phyloP scores from a whole-genome alignment of 2,113 vertebrate genomes.

The Halichoerus grypus region DNA sequence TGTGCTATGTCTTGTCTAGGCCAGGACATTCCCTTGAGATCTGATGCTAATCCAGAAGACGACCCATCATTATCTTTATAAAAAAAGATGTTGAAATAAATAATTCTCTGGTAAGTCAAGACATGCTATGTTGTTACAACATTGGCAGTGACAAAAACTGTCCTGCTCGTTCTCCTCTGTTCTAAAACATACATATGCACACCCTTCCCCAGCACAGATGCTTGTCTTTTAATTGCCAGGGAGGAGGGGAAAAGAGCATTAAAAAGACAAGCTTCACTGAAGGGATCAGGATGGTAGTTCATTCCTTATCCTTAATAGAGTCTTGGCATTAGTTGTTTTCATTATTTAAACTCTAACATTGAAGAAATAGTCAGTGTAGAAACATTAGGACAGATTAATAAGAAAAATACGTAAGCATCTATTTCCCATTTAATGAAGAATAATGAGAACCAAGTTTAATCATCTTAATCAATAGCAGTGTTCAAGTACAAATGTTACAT shows the following conservation, averaged over 20 bases:
- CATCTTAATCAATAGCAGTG: slow-evolving; percentile 75
- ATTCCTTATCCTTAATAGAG: slow-evolving; percentile 78
- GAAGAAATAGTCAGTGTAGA: slow-evolving; percentile 71
- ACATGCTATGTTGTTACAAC: no score
- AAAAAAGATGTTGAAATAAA: background rate
- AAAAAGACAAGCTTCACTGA: slow-evolving; percentile 77
- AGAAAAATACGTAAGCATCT: slow-evolving; percentile 79
- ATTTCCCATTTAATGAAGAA: slow-evolving; percentile 85
- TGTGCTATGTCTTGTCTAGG: background rate
- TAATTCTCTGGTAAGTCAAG: background rate
- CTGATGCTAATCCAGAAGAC: background rate
- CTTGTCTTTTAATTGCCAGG: slow-evolving; percentile 49
- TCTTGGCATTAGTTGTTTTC: slow-evolving; percentile 61
- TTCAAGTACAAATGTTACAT: slow-evolving; percentile 72
- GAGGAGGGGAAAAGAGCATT: slow-evolving; percentile 73
- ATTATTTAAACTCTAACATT: slow-evolving; percentile 76
- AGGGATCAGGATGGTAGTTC: slow-evolving; percentile 63
- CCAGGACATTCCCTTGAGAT: background rate
- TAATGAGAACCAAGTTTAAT: slow-evolving; percentile 82
- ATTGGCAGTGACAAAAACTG: background rate
- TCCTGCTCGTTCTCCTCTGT: background rate
- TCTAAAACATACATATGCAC: background rate
- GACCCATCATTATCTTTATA: background rate
- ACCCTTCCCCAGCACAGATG: background rate
- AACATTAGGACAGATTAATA: slow-evolving; percentile 68